Conservation (phyloP, 37 sponge, comb jelly and placozoan species). For the Ephydatia muelleri region DNA sequence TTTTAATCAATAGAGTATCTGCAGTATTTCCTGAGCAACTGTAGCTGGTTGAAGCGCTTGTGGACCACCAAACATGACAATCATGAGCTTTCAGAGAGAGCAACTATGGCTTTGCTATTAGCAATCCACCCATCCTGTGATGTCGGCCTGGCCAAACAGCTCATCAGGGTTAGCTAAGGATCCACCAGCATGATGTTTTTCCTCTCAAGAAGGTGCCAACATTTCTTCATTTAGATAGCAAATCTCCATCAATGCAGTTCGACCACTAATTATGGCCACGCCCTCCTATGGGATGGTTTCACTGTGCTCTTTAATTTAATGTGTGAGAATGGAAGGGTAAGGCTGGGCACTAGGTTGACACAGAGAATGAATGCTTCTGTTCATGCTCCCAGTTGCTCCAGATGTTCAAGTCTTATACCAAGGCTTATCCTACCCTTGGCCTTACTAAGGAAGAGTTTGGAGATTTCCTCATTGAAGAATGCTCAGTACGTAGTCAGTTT, state of each 20-base stretch:
- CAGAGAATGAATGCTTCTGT: no score
- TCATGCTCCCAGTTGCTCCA: conserved; percentile 24
- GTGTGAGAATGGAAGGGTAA: conserved; percentile 46
- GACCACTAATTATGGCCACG: conserved; percentile 25
- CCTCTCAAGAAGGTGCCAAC: neutral
- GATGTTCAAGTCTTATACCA: conserved; percentile 56
- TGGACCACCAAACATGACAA: conserved; percentile 30
- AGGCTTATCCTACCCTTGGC: conserved; percentile 45
- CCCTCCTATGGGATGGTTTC: conserved; percentile 80
- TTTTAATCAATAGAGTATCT: neutral
- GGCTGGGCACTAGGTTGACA: neutral
- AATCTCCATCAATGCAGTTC: conserved; percentile 42
- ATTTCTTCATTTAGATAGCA: conserved; percentile 23
- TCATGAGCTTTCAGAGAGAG: conserved; percentile 40
- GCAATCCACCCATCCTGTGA: neutral
- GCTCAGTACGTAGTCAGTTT: conserved; percentile 41
- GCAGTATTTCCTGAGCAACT: neutral
- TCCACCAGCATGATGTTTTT: neutral
- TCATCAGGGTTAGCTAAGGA: conserved; percentile 16
- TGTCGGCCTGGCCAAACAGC: neutral
- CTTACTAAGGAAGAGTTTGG: conserved; percentile 64
- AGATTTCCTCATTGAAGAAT: conserved; percentile 47
- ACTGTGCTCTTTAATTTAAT: conserved; percentile 48
- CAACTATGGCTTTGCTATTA: conserved; percentile 21
- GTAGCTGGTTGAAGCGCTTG: conserved; percentile 59